Conservation (phyloP, 2,113 vertebrate species). For the Puma concolor region DNA sequence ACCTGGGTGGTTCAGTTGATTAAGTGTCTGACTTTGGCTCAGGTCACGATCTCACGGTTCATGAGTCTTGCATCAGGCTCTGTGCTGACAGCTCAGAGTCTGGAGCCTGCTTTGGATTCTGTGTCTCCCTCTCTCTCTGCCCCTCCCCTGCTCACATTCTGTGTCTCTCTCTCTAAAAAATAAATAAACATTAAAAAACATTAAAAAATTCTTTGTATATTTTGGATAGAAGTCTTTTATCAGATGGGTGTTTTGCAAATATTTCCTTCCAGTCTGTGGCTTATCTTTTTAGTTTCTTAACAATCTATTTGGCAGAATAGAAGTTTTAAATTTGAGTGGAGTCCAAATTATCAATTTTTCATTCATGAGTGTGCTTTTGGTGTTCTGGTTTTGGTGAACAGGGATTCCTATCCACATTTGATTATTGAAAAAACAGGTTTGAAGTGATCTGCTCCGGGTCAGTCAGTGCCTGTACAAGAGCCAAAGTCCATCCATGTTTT, state of each 20-base stretch:
- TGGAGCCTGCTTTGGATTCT: too few relatives aligned
- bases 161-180: too few relatives aligned
- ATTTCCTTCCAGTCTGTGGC: not conserved
- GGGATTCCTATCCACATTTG: not conserved
- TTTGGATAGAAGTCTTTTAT: not conserved
- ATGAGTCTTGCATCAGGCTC: too few relatives aligned
- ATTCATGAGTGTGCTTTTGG: not conserved
- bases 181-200: too few relatives aligned
- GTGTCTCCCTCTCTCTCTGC: too few relatives aligned
- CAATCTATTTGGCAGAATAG: not conserved
- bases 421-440: not conserved
- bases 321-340: not conserved
- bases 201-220: not conserved
- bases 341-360: not conserved
- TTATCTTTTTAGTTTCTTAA: not conserved
- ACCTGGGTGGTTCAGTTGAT: too few relatives aligned
- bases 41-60: too few relatives aligned
- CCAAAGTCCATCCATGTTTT: not conserved
- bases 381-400: not conserved
- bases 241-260: not conserved
- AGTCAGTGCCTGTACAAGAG: not conserved
- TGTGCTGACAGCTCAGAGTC: too few relatives aligned
- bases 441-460: not conserved
- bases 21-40: too few relatives aligned
- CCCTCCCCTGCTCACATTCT: too few relatives aligned